Evolutionary conservation across 2,888 invertebrate genomes (phyloP).

Genomic region (Dryomyza anilis): DNA sequence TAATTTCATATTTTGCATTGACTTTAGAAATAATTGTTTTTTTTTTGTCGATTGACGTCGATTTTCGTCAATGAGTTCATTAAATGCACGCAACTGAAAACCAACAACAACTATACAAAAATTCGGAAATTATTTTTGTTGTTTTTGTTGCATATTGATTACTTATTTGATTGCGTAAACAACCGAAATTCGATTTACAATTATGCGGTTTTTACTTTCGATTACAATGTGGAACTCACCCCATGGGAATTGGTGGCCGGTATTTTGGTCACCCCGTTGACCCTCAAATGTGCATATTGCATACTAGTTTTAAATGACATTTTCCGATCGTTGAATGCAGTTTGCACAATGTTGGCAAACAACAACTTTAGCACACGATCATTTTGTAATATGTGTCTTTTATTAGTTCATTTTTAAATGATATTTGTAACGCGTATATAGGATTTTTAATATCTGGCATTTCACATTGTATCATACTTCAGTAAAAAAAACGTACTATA

Average conservation of each 20-base stretch:
- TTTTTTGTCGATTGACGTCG: slow-evolving; percentile 11
- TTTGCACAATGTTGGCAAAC: too few relatives aligned
- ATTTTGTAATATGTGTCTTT: too few relatives aligned
- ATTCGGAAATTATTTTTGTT: slow-evolving; percentile 22
- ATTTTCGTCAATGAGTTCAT: slow-evolving; percentile 19
- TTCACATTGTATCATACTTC: too few relatives aligned
- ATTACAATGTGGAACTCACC: background rate
- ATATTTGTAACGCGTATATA: too few relatives aligned
- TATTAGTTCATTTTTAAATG: too few relatives aligned
- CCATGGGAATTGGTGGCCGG: background rate
- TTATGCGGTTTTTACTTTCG: slow-evolving; percentile 26
- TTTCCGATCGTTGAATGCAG: background rate
- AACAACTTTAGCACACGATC: too few relatives aligned
- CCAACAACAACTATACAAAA: background rate
- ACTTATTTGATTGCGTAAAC: background rate
- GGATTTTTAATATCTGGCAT: too few relatives aligned
- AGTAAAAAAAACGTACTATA: too few relatives aligned
- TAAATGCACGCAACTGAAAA: slow-evolving; percentile 18
- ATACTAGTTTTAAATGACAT: too few relatives aligned
- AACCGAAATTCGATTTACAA: slow-evolving; percentile 28
- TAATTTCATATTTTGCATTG: background rate
- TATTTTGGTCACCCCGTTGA: background rate
- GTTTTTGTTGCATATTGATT: slow-evolving; percentile 32
- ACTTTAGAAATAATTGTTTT: background rate
- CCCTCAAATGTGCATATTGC: background rate